Conservation (phyloP, 2,797 vertebrate genomes). For the Caiman crocodilus region DNA sequence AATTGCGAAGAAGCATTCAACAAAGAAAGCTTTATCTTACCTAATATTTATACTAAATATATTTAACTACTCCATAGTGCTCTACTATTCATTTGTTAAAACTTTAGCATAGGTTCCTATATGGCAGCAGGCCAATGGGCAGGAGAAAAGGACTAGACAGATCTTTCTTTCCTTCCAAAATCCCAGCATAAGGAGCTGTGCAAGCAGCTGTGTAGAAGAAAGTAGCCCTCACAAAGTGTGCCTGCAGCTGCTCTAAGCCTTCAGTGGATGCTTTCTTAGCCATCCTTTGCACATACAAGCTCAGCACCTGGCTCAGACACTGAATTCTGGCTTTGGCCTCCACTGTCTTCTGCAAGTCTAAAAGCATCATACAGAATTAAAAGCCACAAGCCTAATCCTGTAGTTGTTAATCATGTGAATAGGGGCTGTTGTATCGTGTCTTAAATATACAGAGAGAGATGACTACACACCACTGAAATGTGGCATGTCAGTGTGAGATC, state of each 20-base stretch:
- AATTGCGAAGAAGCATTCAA: background rate
- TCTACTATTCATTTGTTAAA: background rate
- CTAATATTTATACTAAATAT: background rate
- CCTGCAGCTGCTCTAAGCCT: background rate
- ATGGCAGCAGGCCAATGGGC: background rate
- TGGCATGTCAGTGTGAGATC: background rate
- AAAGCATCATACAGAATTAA: background rate
- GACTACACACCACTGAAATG: background rate
- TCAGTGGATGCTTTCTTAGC: background rate
- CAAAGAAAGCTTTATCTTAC: background rate
- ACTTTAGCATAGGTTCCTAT: conserved; percentile 1
- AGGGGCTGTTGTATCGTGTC: background rate
- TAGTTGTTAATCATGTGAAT: background rate
- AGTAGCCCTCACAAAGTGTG: background rate
- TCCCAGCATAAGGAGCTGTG: background rate
- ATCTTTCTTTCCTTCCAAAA: background rate
- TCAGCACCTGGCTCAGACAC: background rate
- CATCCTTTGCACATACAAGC: background rate
- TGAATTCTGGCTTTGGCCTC: background rate
- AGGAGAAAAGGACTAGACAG: background rate
- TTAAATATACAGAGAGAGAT: background rate
- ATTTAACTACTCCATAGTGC: conserved; percentile 19
- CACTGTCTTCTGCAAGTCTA: conserved; percentile 2
- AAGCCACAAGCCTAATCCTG: background rate
- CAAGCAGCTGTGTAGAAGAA: background rate